These are phyloP conservation scores for Melanogrammus aeglefinus DNA, from an alignment of 2,797 vertebrate genomes.

Conservation along the genomic window DNA sequence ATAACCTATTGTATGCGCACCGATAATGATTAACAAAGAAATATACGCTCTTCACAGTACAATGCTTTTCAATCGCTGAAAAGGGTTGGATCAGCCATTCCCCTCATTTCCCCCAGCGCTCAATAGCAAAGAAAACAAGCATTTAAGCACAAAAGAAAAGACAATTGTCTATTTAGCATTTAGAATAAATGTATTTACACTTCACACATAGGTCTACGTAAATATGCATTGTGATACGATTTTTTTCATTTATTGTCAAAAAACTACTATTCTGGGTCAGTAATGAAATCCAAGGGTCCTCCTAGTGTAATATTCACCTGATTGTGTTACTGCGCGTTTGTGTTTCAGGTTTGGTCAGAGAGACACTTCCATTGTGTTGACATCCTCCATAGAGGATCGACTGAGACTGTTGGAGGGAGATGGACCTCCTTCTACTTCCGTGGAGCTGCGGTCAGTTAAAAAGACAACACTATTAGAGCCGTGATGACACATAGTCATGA, in stretches of 20 bases:
- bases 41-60: neutral
- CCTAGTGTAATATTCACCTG: neutral
- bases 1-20: neutral
- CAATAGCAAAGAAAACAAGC: conserved; percentile 18
- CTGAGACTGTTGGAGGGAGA: conserved; percentile 49
- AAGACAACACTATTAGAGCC: neutral
- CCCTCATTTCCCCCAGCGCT: conserved; percentile 16
- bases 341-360: conserved; percentile 70
- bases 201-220: neutral
- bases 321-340: neutral
- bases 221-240: neutral
- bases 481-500: neutral
- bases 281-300: conserved; percentile 1
- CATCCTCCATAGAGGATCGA: conserved; percentile 64
- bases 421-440: conserved; percentile 38
- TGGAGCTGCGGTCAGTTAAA: conserved; percentile 64
- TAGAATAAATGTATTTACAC: neutral
- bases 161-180: neutral
- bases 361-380: conserved; percentile 72
- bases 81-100: conserved; percentile 38
- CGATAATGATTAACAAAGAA: neutral
- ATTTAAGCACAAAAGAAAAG: neutral
- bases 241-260: neutral
- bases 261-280: neutral
- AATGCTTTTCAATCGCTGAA: conserved; percentile 42